These are phyloP conservation scores for Corythornis madagascariensis DNA, from an alignment of 2,113 vertebrate genomes.

Conservation along the genomic window DNA sequence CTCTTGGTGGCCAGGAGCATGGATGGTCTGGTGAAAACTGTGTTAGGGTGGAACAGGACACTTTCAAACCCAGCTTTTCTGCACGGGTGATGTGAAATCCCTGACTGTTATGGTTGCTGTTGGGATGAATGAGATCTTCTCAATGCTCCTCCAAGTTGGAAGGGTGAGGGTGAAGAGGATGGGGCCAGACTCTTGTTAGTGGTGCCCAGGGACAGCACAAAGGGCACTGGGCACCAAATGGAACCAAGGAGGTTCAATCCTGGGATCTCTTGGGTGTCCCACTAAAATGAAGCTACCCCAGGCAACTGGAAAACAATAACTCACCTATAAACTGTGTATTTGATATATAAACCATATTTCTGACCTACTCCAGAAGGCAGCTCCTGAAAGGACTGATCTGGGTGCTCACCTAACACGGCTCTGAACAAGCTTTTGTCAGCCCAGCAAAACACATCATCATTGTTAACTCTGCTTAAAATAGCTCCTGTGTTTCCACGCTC, in stretches of 20 bases:
- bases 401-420: background rate
- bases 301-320: background rate
- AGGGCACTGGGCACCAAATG: too few relatives aligned
- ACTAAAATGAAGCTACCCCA: background rate
- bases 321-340: background rate
- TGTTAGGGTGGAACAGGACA: background rate
- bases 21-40: background rate
- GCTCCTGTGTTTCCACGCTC: background rate
- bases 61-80: background rate
- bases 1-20: background rate
- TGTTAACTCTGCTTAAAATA: background rate
- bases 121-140: background rate
- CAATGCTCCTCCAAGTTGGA: background rate
- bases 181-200: too few relatives aligned
- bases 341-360: accelerated
- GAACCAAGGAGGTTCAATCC: too few relatives aligned
- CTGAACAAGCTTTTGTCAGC: background rate
- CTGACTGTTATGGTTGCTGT: background rate
- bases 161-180: background rate
- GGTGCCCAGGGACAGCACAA: too few relatives aligned
- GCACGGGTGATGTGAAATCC: background rate
- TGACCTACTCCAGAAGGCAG: background rate
- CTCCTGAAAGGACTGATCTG: background rate
- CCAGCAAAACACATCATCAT: background rate
- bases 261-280: background rate